phyloP scores from a whole-genome alignment of 2,113 vertebrate species.

The Myiagra hebetior region DNA sequence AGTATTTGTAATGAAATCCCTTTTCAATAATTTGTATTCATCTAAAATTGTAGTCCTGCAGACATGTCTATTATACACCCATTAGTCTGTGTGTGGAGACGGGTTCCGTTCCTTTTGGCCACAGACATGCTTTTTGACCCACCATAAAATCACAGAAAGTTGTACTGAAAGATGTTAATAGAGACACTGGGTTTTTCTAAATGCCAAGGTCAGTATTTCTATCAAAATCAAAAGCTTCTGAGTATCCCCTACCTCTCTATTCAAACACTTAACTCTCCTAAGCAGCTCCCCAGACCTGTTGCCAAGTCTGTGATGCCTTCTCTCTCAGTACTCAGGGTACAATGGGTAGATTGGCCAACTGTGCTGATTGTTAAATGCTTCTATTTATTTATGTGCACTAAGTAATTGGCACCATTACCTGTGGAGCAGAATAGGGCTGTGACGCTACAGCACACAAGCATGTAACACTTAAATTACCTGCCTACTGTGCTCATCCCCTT shows the following conservation, averaged over 20 bases:
- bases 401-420: slow-evolving; percentile 5
- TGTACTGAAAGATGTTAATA: not conserved
- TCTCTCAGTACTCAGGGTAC: not conserved
- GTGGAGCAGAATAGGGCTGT: not conserved
- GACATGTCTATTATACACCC: not conserved
- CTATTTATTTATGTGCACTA: not conserved
- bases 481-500: not conserved
- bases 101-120: not conserved
- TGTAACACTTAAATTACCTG: slow-evolving; percentile 12
- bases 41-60: not conserved
- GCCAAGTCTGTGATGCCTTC: not conserved
- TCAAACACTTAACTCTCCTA: not conserved
- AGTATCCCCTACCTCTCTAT: not conserved
- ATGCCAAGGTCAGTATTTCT: not conserved
- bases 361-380: not conserved
- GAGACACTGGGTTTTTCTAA: not conserved
- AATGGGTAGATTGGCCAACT: not conserved
- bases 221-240: not conserved
- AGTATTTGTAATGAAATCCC: not conserved
- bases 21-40: not conserved
- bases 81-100: not conserved
- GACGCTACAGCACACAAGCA: not conserved
- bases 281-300: not conserved
- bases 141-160: not conserved
- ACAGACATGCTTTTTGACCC: not conserved